Base-by-base conservation (phyloP, 2,797 vertebrate species). In the Sandelia bainsii region DNA sequence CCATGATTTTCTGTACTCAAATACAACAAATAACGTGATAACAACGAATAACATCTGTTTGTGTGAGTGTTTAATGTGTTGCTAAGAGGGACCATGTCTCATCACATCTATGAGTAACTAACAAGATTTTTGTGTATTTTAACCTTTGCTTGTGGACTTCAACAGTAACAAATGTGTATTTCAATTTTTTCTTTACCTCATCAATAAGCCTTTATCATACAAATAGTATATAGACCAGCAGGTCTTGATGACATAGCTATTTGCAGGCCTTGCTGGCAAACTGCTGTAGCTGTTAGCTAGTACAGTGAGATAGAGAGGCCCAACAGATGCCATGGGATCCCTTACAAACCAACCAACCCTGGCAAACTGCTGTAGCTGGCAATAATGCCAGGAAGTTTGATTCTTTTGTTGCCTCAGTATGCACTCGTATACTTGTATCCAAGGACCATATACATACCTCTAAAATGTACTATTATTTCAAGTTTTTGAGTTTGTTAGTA, bases 301-400 rank as follows among this genome's bases (percentile, higher is more conserved):
- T 77, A 58, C 62, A 40, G 62, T 46, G 60, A 77, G 69, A 69
- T 29, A 1, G 48, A 73, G 59, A 72, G 56, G 14, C 34, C 46
- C 49, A 50, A 59, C 86, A 91, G 85, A 86, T 89, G 90, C 82
- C 12, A n/a, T 42, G 74, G 81, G 79, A 89, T 79, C 72, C 67
- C 56, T 68, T 63, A 75, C 75, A 77, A 81, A 83, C 77, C 75
- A 73, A 77, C n/a, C n/a, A n/a, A n/a, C n/a, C n/a, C 6, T 34
- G 32, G 32, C 32, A 9, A 34, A 34, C 25, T 25, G 25, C 25
- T 25, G 25, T 25, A 25, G 25, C 25, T 25, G 25, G 25, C n/a
- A n/a, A n/a, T n/a, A n/a, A n/a, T n/a, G n/a, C 25, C 25, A 25
- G 25, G 25, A 25, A 25, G 25, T 25, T 25, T 25, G 25, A 25